phyloP scores from a whole-genome alignment of 2,797 vertebrate species.

The Anas georgica region DNA sequence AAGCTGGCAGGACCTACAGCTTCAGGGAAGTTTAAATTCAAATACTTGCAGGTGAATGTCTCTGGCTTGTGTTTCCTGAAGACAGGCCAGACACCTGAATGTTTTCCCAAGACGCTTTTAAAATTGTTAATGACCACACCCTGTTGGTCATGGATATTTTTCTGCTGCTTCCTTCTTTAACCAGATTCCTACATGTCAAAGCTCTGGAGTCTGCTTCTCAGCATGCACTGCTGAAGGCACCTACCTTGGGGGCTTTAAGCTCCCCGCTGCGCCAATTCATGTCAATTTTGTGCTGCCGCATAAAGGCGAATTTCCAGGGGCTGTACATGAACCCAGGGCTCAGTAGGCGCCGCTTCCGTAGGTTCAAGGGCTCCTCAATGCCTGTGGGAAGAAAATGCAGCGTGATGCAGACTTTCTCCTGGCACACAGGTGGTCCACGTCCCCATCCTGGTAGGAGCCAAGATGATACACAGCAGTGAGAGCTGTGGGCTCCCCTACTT shows the following conservation, averaged over 20 bases:
- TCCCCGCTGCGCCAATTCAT: constrained; percentile 73
- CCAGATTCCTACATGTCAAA: background rate
- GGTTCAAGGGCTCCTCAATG: constrained; percentile 61
- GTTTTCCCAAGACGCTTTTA: background rate
- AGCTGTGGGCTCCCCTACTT: background rate
- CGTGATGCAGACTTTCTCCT: rapidly evolving
- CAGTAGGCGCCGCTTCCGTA: constrained; percentile 58
- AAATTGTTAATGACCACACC: background rate
- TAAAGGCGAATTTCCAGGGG: constrained; percentile 72
- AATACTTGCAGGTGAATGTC: background rate
- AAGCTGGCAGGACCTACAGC: background rate
- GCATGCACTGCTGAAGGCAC: background rate
- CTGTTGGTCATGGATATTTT: background rate
- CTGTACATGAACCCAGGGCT: constrained; percentile 74
- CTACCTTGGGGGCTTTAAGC: constrained; percentile 69
- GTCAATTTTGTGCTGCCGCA: constrained; percentile 70
- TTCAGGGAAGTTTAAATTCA: background rate
- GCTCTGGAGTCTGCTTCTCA: background rate
- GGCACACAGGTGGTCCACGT: rapidly evolving
- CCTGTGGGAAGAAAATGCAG: background rate
- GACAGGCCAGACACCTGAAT: background rate
- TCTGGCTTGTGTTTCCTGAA: background rate
- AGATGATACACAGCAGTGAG: background rate
- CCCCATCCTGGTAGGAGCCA: background rate
- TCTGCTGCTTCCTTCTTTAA: background rate